phyloP scores from a whole-genome alignment of 2,888 invertebrate species.

The Eupithecia vulgata region DNA sequence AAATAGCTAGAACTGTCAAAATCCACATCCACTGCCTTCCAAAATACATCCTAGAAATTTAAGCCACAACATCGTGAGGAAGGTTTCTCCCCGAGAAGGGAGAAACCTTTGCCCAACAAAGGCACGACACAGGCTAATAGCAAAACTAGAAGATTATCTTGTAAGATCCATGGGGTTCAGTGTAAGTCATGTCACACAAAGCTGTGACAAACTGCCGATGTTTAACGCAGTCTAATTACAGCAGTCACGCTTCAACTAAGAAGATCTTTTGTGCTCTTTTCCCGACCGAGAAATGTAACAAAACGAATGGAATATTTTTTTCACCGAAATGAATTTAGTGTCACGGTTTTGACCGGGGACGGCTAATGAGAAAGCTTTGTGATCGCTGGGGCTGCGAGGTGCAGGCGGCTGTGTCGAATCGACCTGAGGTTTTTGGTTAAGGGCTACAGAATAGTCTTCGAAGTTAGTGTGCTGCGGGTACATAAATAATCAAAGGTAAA shows the following conservation, averaged over 20 bases:
- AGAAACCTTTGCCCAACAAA: constrained; percentile 2
- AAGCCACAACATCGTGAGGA: neutral
- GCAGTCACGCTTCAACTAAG: constrained; percentile 81
- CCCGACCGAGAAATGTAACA: constrained; percentile 78
- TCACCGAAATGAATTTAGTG: constrained; percentile 78
- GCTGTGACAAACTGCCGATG: constrained; percentile 49
- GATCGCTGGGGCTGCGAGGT: constrained; percentile 65
- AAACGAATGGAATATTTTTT: constrained; percentile 70
- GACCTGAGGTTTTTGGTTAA: constrained; percentile 70
- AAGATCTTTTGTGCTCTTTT: constrained; percentile 80
- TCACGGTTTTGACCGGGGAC: constrained; percentile 77
- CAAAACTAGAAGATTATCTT: constrained; percentile 45
- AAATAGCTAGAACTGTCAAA: neutral
- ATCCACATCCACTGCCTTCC: neutral
- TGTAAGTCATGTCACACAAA: constrained; percentile 39
- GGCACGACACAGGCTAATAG: neutral
- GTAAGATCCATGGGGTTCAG: constrained; percentile 43
- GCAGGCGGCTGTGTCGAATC: constrained; percentile 80
- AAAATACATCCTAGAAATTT: neutral
- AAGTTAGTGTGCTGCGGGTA: constrained; percentile 1
- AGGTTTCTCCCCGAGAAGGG: neutral
- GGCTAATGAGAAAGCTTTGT: constrained; percentile 83
- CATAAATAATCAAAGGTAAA: neutral
- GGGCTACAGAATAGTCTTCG: constrained; percentile 51
- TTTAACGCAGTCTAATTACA: constrained; percentile 76